Evolutionary conservation across 2,797 vertebrate genomes (phyloP), one percentile per base, ranked within the genome.

Genomic region (Artibeus lituratus): DNA sequence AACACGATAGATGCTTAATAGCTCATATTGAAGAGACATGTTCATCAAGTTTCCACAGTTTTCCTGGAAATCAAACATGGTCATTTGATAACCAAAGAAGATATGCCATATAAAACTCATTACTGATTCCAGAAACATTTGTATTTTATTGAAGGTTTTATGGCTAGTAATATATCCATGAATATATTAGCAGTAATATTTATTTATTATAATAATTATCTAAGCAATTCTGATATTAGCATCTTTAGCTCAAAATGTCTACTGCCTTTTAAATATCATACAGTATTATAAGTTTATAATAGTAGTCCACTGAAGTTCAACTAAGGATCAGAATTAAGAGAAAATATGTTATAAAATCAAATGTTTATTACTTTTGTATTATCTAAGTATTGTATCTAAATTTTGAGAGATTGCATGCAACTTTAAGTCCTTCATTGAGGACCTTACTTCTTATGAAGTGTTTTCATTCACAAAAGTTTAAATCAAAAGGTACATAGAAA

Each of bases 401-500:
- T 47, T 85, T 80, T 91, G 44, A 44, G 44, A 44, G 44, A 44
- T 44, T 44, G 44, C 35, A 80, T 47, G 37, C 35, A 86, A 86
- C 80, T 35, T 85, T 62, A 62, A 47, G n/a, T 77, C 37, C 47
- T 72, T 73, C 22, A 85, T 10, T 29, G 1, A 90, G 26, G 15
- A 42, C 5, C 53, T n/a, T 76, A 76, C 0, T 77, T 70, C 8
- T 77, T 67, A 18, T 55, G 26, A 72, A n/a, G 5, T 9, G 7
- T 77, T 85, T 85, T 72, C 44, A 78, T n/a, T 90, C 73, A 77
- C 57, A 85, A 94, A 94, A 85, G 57, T 78, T 35, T 78, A 42
- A 49, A 77, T 70, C 7, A 77, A 37, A 85, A 67, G 10, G 3
- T 76, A 77, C 1, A 18, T 62, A 51, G 47, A 12, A 65, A 67